These are phyloP conservation scores for Thamnophis elegans DNA, from an alignment of 2,797 vertebrate genomes.

Conservation along the genomic window DNA sequence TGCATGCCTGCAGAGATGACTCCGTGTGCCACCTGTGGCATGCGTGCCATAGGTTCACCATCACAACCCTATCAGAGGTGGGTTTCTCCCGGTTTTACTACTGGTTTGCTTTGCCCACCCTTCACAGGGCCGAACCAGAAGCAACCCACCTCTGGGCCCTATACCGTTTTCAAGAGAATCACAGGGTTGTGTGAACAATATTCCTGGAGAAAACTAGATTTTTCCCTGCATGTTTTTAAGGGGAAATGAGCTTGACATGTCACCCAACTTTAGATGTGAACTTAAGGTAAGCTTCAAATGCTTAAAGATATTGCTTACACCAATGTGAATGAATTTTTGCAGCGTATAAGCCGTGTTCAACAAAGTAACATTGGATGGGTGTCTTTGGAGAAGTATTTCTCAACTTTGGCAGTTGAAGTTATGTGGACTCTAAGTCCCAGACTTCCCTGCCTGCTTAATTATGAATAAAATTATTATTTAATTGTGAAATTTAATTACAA, in stretches of 20 bases:
- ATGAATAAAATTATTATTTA: background rate
- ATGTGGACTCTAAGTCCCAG: background rate
- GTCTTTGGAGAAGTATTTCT: background rate
- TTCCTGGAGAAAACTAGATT: background rate
- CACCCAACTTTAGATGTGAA: background rate
- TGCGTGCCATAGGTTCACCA: no score
- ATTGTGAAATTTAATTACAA: background rate
- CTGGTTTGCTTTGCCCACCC: accelerated
- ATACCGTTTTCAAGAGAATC: background rate
- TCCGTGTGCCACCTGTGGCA: no score
- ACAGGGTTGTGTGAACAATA: background rate
- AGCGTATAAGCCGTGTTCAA: background rate
- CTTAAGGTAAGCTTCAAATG: background rate
- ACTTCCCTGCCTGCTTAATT: background rate
- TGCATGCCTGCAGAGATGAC: no score
- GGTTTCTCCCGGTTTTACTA: no score
- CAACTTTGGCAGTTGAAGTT: background rate
- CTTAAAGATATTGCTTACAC: background rate
- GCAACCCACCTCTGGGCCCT: background rate
- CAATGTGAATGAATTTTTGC: background rate
- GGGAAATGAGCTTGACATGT: background rate
- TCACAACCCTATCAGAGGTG: no score
- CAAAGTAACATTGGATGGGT: background rate
- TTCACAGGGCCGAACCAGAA: no score
- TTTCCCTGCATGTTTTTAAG: background rate